A percentile compares a stretch with the other conserved stretches of the same genome.
Evolutionary conservation across 37 sponge, comb jelly and placozoan genomes (phyloP).

Genomic region (Mnemiopsis leidyi): DNA sequence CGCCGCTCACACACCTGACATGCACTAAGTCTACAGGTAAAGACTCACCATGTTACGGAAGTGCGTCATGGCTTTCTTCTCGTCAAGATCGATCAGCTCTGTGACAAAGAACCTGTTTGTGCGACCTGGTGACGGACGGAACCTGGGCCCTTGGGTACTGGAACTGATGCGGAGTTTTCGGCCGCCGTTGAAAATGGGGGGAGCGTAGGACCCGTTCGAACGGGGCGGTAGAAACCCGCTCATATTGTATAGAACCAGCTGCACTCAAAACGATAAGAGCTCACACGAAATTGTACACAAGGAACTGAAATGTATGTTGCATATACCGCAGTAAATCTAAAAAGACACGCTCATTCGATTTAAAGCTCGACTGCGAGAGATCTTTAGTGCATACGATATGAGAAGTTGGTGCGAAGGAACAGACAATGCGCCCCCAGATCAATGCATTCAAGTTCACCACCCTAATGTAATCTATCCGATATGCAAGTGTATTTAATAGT

Average conservation of each 20-base stretch:
- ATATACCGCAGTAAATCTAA: background rate
- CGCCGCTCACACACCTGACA: no score
- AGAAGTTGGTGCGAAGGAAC: background rate
- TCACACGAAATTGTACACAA: background rate
- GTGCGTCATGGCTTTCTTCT: background rate
- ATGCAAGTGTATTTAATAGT: no score
- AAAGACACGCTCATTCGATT: background rate
- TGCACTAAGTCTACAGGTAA: no score
- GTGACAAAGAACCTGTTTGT: background rate
- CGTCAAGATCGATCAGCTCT: background rate
- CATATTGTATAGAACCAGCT: no score
- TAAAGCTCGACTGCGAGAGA: background rate
- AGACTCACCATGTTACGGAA: no score
- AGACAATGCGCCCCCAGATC: background rate
- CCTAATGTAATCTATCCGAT: background rate
- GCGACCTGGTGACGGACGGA: background rate
- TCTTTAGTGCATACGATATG: background rate
- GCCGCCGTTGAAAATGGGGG: background rate
- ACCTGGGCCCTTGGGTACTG: no score
- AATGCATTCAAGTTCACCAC: background rate
- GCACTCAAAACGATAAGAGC: background rate
- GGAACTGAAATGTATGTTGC: background rate
- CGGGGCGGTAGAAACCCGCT: background rate
- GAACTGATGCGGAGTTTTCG: background rate
- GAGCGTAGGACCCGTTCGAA: constrained; percentile 2